Evolutionary conservation across 2,888 invertebrate species (phyloP), one percentile per base, ranked within the genome.

Genomic region (Petrolisthes cinctipes): DNA sequence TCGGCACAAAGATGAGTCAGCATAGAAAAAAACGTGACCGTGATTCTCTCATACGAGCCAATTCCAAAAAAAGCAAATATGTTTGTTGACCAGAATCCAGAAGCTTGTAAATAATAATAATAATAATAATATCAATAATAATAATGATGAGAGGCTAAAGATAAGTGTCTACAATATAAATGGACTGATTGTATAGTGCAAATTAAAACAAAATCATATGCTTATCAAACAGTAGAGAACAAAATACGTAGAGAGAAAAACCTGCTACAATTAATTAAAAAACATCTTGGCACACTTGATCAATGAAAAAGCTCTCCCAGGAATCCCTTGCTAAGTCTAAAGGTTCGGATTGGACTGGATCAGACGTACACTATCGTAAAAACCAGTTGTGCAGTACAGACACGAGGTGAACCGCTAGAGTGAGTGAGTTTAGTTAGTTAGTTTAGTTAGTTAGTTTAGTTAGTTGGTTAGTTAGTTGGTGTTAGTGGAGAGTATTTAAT

Each of bases 341-440:
- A 86, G 86, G 86, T 86, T 86, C 86, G 86, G 86, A 86, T 86
- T 86, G 86, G 86, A 86, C 86, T 86, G 81, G 81, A 81, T 81
- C 73, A 86, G 81, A 86, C 81, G 81, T 79, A 17, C 20, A 81
- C 7, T 7, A 37, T 37, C 20, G 37, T 37, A 85, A 81, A 83
- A 85, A 80, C 71, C 23, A 73, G 73, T 81, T 86, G 86, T 86
- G 86, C 86, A 86, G 81, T 86, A 86, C 86, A 86, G 81, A 83
- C 23, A 82, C 51, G 66, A 82, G 57, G 82, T 61, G 82, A 82
- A 6, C 20, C 71, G n/a, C 71, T 71, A 71, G 17, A 71, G 71
- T 61, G 61, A 61, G 61, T 61, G 9, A 61, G 61, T 61, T 14
- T 37, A 37, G 37, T 37, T 37, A 37, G 37, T 37, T 54, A 78